Evolutionary conservation across 2,888 invertebrate species (phyloP), one percentile per base, ranked within the genome.

Genomic region (Crocallis elinguaria): DNA sequence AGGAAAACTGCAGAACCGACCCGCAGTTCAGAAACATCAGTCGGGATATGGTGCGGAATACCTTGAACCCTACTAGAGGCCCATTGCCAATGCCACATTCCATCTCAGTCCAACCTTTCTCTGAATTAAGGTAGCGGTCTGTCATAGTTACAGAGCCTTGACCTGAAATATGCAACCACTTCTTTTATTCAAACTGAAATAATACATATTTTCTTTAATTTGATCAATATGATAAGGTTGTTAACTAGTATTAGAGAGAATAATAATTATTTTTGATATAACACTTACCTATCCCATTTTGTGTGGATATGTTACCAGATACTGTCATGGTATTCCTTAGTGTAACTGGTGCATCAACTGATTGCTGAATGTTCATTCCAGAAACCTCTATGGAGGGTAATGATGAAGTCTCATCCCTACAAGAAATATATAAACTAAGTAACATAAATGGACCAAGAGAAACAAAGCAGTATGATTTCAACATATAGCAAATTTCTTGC

Each of bases 271-370:
- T n/a, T n/a, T n/a, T n/a, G n/a, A n/a, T 38, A 25, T 38, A 33
- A 42, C 8, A 49, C 49, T 54, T 62, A 92, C 96, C 97, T 58
- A 94, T 96, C 12, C 98, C 98, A 92, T 98, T 98, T 66, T 97
- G 95, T 0, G 97, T 96, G 48, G 94, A 95, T 46, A 97, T 92
- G 69, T 95, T 95, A 5, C 97, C 97, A 7, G 96, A 95, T 69
- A 99, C 88, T 0, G 95, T 95, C 63, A 96, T 94, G 0, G 97
- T 98, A 71, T 99, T 97, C 67, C 95, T 94, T 43, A 95, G 85
- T 0, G 98, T 98, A 16, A 99, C 89, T 0, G 98, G 98, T 36
- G 97, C 96, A 81, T 99, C 98, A 37, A 99, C 96, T 0, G 98
- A 98, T 79, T 98, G 98, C 13, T 95, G 94, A 75, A 98, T 96